These are phyloP conservation scores for Agrochola lota DNA, from an alignment of 2,888 invertebrate species.

Conservation along the genomic window DNA sequence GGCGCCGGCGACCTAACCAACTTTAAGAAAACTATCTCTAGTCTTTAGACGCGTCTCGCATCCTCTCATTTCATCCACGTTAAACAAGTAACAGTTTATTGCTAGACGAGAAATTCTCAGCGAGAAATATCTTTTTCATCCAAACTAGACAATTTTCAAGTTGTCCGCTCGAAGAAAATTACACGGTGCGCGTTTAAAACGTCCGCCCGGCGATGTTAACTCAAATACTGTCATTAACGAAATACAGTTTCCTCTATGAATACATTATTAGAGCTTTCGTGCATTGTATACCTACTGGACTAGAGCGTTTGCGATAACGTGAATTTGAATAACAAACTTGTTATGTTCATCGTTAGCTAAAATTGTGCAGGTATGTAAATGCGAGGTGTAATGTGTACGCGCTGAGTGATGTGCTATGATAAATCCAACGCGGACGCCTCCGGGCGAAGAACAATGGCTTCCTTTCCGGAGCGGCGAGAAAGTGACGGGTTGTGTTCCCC, in stretches of 20 bases:
- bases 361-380: conserved; percentile 77
- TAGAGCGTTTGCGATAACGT: conserved; percentile 67
- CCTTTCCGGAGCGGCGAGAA: conserved; percentile 75
- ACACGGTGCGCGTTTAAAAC: conserved; percentile 74
- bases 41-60: conserved; percentile 70
- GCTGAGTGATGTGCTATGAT: conserved; percentile 67
- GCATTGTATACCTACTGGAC: conserved; percentile 71
- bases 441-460: conserved; percentile 78
- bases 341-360: conserved; percentile 76
- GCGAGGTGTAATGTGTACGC: conserved; percentile 70
- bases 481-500: conserved; percentile 74
- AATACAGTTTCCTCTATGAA: conserved; percentile 73
- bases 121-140: conserved; percentile 79
- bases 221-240: conserved; percentile 79
- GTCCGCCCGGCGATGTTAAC: conserved; percentile 68
- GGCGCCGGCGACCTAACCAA: conserved; percentile 77
- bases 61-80: conserved; percentile 79
- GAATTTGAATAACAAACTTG: conserved; percentile 72
- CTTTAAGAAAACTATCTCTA: conserved; percentile 81
- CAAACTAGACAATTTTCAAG: conserved; percentile 80
- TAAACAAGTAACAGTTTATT: conserved; percentile 85
- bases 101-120: conserved; percentile 77
- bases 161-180: conserved; percentile 77
- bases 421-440: conserved; percentile 74
- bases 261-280: conserved; percentile 67